A percentile compares a stretch with the other conserved stretches of the same genome.
phyloP scores from a whole-genome alignment of 2,888 invertebrate species.

The Agelastica alni region DNA sequence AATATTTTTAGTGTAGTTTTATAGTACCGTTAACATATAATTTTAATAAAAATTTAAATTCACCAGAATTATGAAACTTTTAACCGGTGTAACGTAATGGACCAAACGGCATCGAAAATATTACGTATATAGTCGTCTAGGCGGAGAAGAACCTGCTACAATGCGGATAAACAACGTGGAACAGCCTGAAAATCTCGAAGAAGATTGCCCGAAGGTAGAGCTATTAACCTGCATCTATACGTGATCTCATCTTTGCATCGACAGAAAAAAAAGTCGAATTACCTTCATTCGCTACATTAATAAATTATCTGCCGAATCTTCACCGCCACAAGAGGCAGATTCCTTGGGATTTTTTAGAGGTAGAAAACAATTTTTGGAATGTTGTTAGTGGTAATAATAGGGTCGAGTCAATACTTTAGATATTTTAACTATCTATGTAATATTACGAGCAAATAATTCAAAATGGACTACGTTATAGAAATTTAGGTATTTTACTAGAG shows the following conservation, averaged over 20 bases:
- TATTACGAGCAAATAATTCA: too few species aligned
- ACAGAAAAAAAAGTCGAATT: slow-evolving; percentile 26
- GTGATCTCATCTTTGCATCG: slow-evolving; percentile 32
- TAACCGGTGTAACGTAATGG: slow-evolving; percentile 1
- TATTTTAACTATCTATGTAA: not conserved
- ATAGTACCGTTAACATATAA: too few species aligned
- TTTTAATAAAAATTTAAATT: too few species aligned
- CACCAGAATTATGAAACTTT: too few species aligned
- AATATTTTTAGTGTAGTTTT: too few species aligned
- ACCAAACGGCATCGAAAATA: not conserved
- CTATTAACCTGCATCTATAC: slow-evolving; percentile 36
- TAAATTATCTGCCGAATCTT: slow-evolving; percentile 8
- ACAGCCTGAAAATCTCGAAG: slow-evolving; percentile 25
- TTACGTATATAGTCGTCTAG: slow-evolving; percentile 10
- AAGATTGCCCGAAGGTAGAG: slow-evolving; percentile 25
- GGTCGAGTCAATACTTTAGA: not conserved
- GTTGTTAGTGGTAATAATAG: not conserved
- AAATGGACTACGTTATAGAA: too few species aligned
- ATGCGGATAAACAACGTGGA: slow-evolving; percentile 39
- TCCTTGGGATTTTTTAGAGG: not conserved
- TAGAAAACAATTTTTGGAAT: not conserved
- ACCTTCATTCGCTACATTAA: slow-evolving; percentile 21
- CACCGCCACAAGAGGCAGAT: not conserved
- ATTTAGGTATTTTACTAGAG: too few species aligned
- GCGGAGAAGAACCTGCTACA: slow-evolving; percentile 35